Percentiles rank a stretch among this genome's conserved stretches.
Evolutionary conservation across 2,797 vertebrate species (phyloP).

Genomic region (Naso thynnoides): DNA sequence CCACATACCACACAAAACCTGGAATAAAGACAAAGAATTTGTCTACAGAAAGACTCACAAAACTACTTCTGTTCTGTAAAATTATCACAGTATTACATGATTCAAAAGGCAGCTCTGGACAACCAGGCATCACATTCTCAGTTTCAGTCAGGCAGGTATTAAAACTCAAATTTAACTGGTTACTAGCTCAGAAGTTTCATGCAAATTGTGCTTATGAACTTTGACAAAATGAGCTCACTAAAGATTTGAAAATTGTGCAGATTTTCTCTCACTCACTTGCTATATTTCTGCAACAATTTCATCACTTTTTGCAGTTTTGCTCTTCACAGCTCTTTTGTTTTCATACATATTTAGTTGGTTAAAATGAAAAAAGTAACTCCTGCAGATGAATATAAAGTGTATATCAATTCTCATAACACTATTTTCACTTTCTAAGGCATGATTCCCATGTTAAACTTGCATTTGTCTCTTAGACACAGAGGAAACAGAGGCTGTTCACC

Average conservation of each 20-base stretch:
- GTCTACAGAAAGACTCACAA: not conserved
- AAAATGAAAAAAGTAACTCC: not conserved
- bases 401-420: not conserved
- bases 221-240: not conserved
- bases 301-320: not conserved
- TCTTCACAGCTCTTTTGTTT: not conserved
- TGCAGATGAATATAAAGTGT: not conserved
- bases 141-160: not conserved
- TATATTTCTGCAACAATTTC: not conserved
- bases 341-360: not conserved
- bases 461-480: no score
- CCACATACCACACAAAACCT: conserved; percentile 6
- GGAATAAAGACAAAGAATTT: not conserved
- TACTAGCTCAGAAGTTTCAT: not conserved
- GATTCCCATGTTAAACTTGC: not conserved
- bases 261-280: not conserved
- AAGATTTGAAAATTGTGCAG: not conserved
- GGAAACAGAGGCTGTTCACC: not conserved
- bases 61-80: not conserved
- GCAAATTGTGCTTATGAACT: not conserved
- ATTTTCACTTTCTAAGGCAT: not conserved
- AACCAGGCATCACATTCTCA: no score
- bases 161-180: not conserved
- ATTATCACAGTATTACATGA: not conserved
- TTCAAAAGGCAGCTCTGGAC: not conserved